Conservation (phyloP, 2,113 vertebrate species). For the Charina bottae region DNA sequence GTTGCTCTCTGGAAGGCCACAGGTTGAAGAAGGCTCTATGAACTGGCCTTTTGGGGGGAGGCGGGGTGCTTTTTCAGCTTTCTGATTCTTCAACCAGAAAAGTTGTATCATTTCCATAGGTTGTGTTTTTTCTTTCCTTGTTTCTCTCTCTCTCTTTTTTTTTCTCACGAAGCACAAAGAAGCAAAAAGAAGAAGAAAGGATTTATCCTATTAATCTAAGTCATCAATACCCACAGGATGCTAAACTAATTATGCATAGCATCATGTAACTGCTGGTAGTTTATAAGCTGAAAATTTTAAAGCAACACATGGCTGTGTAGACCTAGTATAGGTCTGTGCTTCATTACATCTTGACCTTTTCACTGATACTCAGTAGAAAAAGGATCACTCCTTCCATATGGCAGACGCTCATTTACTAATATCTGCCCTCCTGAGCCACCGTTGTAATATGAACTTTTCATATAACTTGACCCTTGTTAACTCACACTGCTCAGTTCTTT, state of each 20-base stretch:
- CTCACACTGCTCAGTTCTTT: constrained; percentile 47
- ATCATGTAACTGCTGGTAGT: constrained; percentile 57
- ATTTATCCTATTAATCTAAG: constrained; percentile 24
- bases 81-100: neutral
- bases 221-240: constrained; percentile 22
- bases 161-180: constrained; percentile 22
- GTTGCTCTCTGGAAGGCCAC: neutral
- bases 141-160: neutral
- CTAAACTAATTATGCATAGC: constrained; percentile 56
- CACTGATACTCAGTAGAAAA: constrained; percentile 70
- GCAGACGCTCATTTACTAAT: constrained; percentile 71
- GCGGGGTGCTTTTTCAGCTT: neutral
- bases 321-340: constrained; percentile 58
- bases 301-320: constrained; percentile 67
- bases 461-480: constrained; percentile 59
- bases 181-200: neutral
- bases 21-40: neutral
- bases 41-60: neutral
- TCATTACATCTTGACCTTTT: constrained; percentile 72
- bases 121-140: constrained; percentile 26
- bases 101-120: neutral
- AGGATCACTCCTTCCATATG: constrained; percentile 72
- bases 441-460: constrained; percentile 62
- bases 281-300: constrained; percentile 61
- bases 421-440: constrained; percentile 64